Evolutionary conservation across 2,888 invertebrate genomes (phyloP).

Genomic region (Bugula neritina): DNA sequence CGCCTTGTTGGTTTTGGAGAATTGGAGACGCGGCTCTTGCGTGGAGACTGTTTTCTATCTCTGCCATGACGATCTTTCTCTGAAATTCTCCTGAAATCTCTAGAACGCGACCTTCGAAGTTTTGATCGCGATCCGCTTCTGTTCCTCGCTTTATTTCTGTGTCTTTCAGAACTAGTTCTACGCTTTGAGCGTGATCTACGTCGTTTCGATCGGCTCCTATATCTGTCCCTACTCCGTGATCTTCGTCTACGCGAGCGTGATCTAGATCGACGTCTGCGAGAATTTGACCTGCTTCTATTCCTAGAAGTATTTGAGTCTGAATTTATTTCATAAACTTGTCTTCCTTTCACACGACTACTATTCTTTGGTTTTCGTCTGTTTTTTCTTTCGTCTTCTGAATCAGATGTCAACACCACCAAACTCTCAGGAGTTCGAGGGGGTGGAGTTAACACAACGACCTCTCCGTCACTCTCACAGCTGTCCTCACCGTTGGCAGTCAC

Average conservation of each 20-base stretch:
- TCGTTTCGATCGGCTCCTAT: conserved; percentile 4
- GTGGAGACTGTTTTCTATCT: too few species aligned
- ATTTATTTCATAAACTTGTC: not conserved
- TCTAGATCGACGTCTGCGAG: conserved; percentile 31
- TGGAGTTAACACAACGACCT: conserved; percentile 23
- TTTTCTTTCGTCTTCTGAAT: conserved; percentile 31
- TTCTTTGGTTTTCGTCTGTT: not conserved
- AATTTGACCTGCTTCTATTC: conserved; percentile 28
- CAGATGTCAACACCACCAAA: conserved; percentile 29
- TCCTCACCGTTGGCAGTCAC: conserved; percentile 31
- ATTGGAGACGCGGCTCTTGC: not conserved
- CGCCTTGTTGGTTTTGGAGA: not conserved
- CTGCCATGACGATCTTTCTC: not conserved
- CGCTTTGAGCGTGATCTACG: not conserved
- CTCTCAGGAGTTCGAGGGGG: not conserved
- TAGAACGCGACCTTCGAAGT: not conserved
- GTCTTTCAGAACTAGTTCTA: not conserved
- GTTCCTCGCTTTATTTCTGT: not conserved
- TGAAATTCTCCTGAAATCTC: not conserved
- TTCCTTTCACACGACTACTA: not conserved
- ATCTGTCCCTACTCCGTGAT: conserved; percentile 26
- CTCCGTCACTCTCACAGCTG: conserved; percentile 26
- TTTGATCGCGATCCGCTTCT: not conserved
- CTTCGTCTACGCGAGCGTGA: conserved; percentile 28
- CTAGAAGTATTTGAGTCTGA: not conserved